Conservation (phyloP, 2,113 vertebrate species). For the Megaleporinus macrocephalus region DNA sequence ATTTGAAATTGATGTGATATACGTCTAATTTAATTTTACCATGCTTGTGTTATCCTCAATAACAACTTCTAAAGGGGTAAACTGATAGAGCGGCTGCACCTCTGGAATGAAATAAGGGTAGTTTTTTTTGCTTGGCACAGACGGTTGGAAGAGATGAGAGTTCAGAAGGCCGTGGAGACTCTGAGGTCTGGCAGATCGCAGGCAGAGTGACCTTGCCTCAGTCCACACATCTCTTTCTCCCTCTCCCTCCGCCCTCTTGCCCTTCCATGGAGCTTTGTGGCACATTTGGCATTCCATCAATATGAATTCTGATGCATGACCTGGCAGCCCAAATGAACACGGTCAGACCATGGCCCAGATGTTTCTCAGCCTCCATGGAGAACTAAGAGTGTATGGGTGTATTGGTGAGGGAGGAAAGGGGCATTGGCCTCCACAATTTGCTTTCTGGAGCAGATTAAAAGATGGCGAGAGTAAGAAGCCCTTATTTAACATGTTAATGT, state of each 20-base stretch:
- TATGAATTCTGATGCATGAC: conserved; percentile 33
- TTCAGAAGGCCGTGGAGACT: conserved; percentile 26
- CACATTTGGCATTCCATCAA: conserved; percentile 45
- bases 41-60: neutral
- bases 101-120: neutral
- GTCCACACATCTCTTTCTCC: neutral
- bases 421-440: neutral
- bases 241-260: conserved; percentile 9
- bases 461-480: neutral
- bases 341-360: conserved; percentile 11
- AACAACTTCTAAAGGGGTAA: neutral
- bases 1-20: no score
- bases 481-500: neutral
- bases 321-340: conserved; percentile 31
- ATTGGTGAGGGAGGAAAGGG: neutral
- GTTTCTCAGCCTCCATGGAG: neutral
- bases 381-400: neutral
- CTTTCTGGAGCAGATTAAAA: conserved; percentile 4
- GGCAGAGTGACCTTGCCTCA: conserved; percentile 11
- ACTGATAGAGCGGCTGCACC: neutral
- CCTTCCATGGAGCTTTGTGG: conserved; percentile 26
- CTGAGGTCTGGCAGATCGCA: neutral
- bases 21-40: no score
- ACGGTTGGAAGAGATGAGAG: neutral
- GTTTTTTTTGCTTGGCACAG: neutral